phyloP scores from a whole-genome alignment of 2,113 vertebrate genomes.

The Gorsachius goisagi region DNA sequence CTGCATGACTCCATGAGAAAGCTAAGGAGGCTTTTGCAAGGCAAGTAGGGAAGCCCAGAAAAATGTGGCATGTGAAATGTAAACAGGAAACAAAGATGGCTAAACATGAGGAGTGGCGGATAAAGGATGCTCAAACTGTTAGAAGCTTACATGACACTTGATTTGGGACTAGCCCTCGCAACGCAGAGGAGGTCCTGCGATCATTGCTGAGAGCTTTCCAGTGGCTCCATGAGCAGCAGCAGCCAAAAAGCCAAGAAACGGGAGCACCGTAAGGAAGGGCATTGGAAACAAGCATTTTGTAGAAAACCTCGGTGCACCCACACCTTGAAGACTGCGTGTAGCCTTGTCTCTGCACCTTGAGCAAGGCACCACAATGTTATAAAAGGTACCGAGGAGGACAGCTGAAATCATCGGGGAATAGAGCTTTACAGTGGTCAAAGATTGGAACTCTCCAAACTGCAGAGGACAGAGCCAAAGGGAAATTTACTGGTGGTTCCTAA shows the following conservation, averaged over 20 bases:
- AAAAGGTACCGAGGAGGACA: neutral
- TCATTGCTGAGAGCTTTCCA: fast-evolving
- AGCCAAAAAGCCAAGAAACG: neutral
- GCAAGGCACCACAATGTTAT: fast-evolving
- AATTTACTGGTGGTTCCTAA: neutral
- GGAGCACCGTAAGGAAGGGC: fast-evolving
- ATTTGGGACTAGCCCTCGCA: neutral
- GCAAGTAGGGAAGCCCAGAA: neutral
- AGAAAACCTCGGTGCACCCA: neutral
- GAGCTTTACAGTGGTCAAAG: neutral
- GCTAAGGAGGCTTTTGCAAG: neutral
- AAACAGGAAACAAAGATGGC: neutral
- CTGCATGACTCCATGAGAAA: neutral
- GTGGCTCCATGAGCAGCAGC: fast-evolving
- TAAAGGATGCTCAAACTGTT: neutral
- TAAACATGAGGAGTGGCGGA: neutral
- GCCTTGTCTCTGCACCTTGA: neutral
- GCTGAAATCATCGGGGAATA: fast-evolving
- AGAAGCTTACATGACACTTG: fast-evolving
- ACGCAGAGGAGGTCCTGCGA: fast-evolving
- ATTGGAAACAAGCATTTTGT: neutral
- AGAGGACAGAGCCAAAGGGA: neutral
- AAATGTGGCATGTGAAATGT: fast-evolving
- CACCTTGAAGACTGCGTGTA: neutral
- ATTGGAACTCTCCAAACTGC: neutral